Evolutionary conservation across 1,140 invertebrate species (phyloP), one percentile per base, ranked within the genome.

Genomic region (Zelostemma sp.): DNA sequence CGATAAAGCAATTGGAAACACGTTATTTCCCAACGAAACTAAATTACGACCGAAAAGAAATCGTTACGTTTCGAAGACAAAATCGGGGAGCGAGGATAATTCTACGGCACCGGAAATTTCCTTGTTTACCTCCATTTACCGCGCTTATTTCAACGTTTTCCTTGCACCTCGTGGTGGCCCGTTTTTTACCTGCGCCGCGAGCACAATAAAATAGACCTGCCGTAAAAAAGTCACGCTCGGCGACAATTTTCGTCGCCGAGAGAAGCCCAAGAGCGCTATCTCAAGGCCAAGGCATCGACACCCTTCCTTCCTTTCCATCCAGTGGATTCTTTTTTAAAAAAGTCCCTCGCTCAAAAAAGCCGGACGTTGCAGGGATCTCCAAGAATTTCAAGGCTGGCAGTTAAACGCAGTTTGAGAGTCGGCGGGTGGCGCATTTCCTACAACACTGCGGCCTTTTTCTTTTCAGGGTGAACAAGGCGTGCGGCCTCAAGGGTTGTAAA

Each of bases 401-500:
- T 77, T 73, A 81, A 80, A 68, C 43, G 53, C 55, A 49, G 63
- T 49, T 15, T 46, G 53, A 80, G 73, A 83, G 82, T 76, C 68
- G 74, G 58, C 75, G 49, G 69, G 61, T 59, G 54, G 62, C 48
- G 58, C 72, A 62, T 72, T 85, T 85, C 83, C 82, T 83, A 76
- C 77, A 84, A 84, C 74, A 82, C 74, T 75, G 76, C 62, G 78
- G 80, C 76, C 75, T 74, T 78, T 77, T 73, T 65, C 50, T 56
- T 72, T 55, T 68, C 68, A 46, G 68, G 60, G 67, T 62, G 49
- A 50, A 47, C 46, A 35, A 43, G 33, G 8, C 19, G 28, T 35
- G 16, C 48, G 51, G 63, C 67, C 60, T 79, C 73, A 82, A 83
- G 81, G 79, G 80, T 83, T 83, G 78, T 81, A 79, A 80, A 80